A percentile compares a stretch with the other conserved stretches of the same genome.
phyloP scores from a whole-genome alignment of 2,797 vertebrate species.

The Cirrhinus mrigala region DNA sequence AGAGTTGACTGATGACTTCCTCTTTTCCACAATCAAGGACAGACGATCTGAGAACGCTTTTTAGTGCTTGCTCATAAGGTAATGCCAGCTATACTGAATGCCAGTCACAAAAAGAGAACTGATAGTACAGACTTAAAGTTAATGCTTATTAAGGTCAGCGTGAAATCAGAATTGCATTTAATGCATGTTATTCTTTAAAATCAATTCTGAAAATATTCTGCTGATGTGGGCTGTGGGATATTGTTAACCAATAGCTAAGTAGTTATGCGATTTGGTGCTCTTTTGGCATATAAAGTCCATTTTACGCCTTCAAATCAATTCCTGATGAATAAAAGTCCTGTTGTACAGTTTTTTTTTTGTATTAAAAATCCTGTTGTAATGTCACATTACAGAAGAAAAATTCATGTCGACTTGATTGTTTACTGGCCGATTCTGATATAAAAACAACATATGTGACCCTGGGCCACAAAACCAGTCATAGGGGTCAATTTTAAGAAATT shows the following conservation, averaged over 20 bases:
- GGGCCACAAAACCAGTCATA: too few relatives aligned
- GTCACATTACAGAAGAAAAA: too few relatives aligned
- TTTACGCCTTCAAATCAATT: too few relatives aligned
- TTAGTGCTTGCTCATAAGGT: background rate
- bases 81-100: background rate
- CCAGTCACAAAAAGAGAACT: background rate
- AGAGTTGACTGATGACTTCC: slow-evolving; percentile 25
- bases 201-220: background rate
- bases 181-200: background rate
- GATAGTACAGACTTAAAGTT: too few relatives aligned
- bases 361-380: too few relatives aligned
- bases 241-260: background rate
- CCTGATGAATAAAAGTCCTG: too few relatives aligned
- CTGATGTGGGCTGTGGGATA: background rate
- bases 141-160: background rate
- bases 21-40: slow-evolving; percentile 23
- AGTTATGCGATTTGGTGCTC: background rate
- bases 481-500: too few relatives aligned
- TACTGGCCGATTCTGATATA: too few relatives aligned
- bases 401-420: too few relatives aligned
- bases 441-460: too few relatives aligned
- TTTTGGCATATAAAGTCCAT: background rate
- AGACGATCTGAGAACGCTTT: background rate
- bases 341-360: too few relatives aligned
- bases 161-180: background rate